Conservation (phyloP, 2,113 vertebrate genomes). For the Nettapus auritus region DNA sequence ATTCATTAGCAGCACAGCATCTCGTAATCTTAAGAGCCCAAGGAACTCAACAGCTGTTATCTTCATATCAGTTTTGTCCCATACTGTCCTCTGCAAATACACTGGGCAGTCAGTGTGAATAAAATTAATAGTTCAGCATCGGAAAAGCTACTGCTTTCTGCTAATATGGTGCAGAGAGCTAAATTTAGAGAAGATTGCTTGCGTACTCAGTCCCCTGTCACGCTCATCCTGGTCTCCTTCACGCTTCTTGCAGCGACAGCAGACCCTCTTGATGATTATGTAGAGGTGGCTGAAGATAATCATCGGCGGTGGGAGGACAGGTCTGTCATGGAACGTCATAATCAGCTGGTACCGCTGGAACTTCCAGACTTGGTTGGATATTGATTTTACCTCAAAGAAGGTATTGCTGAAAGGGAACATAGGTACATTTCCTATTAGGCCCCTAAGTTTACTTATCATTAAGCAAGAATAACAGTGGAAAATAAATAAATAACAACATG, state of each 20-base stretch:
- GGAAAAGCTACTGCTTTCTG: not conserved
- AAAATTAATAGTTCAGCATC: not conserved
- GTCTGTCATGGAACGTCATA: constrained; percentile 97
- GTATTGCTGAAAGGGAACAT: constrained; percentile 86
- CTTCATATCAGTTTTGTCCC: not conserved
- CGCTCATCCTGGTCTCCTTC: constrained; percentile 92
- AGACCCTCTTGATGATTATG: constrained; percentile 85
- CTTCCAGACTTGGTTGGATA: constrained; percentile 99
- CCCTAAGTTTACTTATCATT: not conserved
- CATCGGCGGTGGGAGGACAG: constrained; percentile 94
- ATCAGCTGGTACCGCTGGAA: constrained; percentile 98
- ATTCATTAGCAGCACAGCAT: not conserved
- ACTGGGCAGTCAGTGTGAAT: not conserved
- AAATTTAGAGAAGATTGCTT: not conserved
- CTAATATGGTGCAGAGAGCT: not conserved
- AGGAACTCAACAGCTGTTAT: not conserved
- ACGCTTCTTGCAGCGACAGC: constrained; percentile 81
- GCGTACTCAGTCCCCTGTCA: constrained; percentile 93
- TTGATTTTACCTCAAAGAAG: constrained; percentile 98
- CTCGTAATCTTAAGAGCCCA: not conserved
- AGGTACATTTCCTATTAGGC: not conserved
- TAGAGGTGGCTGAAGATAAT: constrained; percentile 96
- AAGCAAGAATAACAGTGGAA: not conserved
- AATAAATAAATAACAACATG: not conserved
- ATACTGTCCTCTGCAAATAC: not conserved